Evolutionary conservation across 2,888 invertebrate genomes (phyloP), one percentile per base, ranked within the genome.

Genomic region (Malthinus seriepunctatus): DNA sequence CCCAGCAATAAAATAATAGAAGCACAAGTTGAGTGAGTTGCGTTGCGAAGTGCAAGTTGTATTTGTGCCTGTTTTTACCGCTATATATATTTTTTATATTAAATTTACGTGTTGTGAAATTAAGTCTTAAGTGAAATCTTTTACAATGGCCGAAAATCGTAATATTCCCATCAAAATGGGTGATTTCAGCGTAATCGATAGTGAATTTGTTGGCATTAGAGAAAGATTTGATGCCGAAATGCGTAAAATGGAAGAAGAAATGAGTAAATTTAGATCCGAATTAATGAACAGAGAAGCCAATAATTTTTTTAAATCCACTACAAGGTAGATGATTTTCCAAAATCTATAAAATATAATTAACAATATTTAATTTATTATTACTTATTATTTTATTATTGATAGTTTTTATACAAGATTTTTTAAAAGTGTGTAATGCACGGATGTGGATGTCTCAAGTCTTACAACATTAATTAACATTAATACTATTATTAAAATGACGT

Each of bases 171-270:
- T 95, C 82, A 92, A 91, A 82, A 85, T 94, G 80, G 92, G 93
- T 71, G 95, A 95, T 81, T 93, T 93, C 84, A 93, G 93, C 83
- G 93, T 97, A 78, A 92, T 95, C 82, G 95, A 97, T 81, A 92
- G 92, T 69, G 97, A 97, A 82, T 97, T 96, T 84, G 92, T 93
- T 76, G 95, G 91, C 82, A 97, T 97, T 79, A 87, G 95, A 75
- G 95, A 95, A 79, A 85, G 94, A 70, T 96, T 96, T 80, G 96
- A 97, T 80, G 89, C 91, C 66, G 97, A 97, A 85, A 97, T 97
- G 97, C 86, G 91, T 74, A 94, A 95, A 83, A 97, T 97, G 93
- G 97, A 97, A 83, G 96, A 96, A 75, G 97, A 97, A 83, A 97
- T 97, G 97, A 89, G 90, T 79, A 90, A 91, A 83, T 95, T 95